Base-by-base conservation (phyloP, 2,797 vertebrate genomes). In the Leptoclinus maculatus region DNA sequence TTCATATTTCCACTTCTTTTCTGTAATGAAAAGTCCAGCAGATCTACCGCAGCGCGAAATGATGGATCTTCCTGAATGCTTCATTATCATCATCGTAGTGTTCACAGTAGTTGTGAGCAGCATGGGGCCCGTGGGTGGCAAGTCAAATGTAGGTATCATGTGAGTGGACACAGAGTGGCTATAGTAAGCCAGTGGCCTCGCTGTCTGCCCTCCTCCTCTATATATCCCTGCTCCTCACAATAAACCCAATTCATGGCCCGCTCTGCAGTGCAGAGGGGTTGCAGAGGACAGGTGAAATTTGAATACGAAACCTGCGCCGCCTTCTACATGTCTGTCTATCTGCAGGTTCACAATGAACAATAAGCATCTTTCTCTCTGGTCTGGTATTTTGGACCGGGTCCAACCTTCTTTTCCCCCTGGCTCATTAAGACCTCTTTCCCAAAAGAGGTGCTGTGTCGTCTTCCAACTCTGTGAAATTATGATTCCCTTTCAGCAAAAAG, bases 311-410 rank as follows among this genome's bases (percentile, higher is more conserved):
- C 77, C 75, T 57, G 23, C 63, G 21, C 51, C 43, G 12, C 43
- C 45, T 70, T 72, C 72, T 36, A 53, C 29, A 25, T 66, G 79
- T 83, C 75, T 66, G 65, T 81, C 74, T 71, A 38, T 88, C 80
- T 74, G 77, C 90, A 89, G 84, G 84, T 89, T 79, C 72, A 86
- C 85, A 85, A 76, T 83, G 86, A 79, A 91, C 90, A 91, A 89
- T 85, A 84, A 82, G 81, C 74, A 80, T 75, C 86, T 89, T 76
- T 75, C 70, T 75, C 72, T 51, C 60, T 9, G 66, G 64, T 68
- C 71, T 81, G 84, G 88, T 88, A 90, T 90, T 79, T 88, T 84
- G 84, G 73, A 66, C 2, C 3, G 2, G 11, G 13, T 66, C 79
- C 82, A 83, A 66, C 32, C 34, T 63, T 41, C 41, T 63, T 43